Evolutionary conservation across 2,113 vertebrate genomes (phyloP), one percentile per base, ranked within the genome.

Genomic region (Nothocercus nigrocapillus): DNA sequence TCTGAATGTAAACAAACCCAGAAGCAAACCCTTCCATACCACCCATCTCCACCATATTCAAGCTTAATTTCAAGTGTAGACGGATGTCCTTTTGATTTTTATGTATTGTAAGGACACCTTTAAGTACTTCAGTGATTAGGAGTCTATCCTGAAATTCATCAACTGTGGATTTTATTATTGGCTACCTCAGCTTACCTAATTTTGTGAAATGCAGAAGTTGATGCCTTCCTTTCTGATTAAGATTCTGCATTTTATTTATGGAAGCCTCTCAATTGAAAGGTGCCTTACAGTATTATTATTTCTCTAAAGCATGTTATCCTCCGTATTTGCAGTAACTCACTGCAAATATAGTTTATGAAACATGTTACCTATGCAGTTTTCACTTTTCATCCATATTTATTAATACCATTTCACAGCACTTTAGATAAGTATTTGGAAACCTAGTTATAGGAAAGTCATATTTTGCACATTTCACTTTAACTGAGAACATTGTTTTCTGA

Each of bases 401-500:
- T 83, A 88, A 91, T 74, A 88, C 76, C 25, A 89, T 92, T 85
- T 63, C 84, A 13, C 9, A 88, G 82, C 92, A 91, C 91, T 96
- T 97, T 56, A 96, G 94, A 95, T 96, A 96, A 96, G 93, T 78
- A 61, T 93, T 96, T 93, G 91, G 82, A 91, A 92, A 80, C 79
- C 59, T 85, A 32, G 85, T 59, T 81, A 83, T 27, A 81, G 89
- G 64, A 21, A 72, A 84, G 66, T 79, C 32, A 2, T 61, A 24
- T 76, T 93, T 91, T 58, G 77, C 92, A 56, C 80, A 14, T 82
- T 68, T 30, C 90, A 19, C 94, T 95, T 94, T 69, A 90, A 87
- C 89, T 56, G 94, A 79, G 92, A 97, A 94, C 92, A 89, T 83
- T 96, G 93, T 96, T 96, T 95, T 95, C 94, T 96, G 96, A 97